phyloP scores from a whole-genome alignment of 1,140 invertebrate species.

The Ooceraea biroi region DNA sequence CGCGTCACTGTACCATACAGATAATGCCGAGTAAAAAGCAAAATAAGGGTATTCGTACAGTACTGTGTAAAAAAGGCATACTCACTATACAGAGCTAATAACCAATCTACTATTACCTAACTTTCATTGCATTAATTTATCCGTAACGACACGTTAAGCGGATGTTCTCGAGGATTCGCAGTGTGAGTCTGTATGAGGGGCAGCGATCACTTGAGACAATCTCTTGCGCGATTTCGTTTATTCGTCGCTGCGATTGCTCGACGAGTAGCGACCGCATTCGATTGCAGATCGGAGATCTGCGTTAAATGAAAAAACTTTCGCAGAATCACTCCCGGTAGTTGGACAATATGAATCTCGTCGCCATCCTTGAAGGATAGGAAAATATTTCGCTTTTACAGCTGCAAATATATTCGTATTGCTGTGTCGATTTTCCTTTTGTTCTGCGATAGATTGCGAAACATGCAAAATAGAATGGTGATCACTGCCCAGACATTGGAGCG shows the following conservation, averaged over 20 bases:
- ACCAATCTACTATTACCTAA: conserved; percentile 72
- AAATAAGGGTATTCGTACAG: conserved; percentile 78
- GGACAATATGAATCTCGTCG: background rate
- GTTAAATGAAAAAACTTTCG: too few species aligned
- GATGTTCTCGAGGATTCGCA: conserved; percentile 61
- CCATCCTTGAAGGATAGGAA: background rate
- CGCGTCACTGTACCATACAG: conserved; percentile 80
- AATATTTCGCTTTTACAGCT: background rate
- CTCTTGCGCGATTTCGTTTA: conserved; percentile 42
- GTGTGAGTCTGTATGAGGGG: conserved; percentile 55
- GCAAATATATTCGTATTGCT: background rate
- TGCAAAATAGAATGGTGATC: conserved; percentile 16
- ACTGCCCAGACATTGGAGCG: conserved; percentile 17
- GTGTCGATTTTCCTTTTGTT: conserved; percentile 8
- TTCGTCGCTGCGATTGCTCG: conserved; percentile 15
- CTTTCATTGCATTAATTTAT: conserved; percentile 76
- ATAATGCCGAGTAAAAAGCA: conserved; percentile 77
- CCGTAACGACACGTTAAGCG: conserved; percentile 73
- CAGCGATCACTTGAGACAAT: conserved; percentile 35
- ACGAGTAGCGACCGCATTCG: conserved; percentile 28
- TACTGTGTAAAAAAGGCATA: conserved; percentile 78
- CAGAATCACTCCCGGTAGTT: too few species aligned
- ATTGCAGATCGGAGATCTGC: conserved; percentile 2
- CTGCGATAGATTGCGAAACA: background rate
- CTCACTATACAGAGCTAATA: conserved; percentile 78